phyloP scores from a whole-genome alignment of 2,113 vertebrate species.

The Hippolais icterina region DNA sequence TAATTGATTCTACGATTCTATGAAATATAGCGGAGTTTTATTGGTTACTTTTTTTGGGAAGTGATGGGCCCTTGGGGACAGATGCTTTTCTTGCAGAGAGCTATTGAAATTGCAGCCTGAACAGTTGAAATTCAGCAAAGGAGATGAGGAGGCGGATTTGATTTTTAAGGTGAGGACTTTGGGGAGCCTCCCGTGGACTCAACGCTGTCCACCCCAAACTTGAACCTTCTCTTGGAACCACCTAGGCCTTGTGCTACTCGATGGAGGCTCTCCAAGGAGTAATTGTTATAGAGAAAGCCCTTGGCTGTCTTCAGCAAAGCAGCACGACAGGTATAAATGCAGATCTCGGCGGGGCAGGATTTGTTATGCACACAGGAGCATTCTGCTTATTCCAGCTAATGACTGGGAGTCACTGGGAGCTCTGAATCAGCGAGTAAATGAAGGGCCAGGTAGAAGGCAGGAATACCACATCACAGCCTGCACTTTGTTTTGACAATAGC shows the following conservation, averaged over 20 bases:
- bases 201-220: neutral
- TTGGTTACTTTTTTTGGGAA: neutral
- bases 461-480: conserved; percentile 45
- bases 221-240: neutral
- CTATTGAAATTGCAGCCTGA: neutral
- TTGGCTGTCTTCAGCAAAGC: neutral
- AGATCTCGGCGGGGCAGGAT: neutral
- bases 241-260: neutral
- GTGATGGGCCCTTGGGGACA: neutral
- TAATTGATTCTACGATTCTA: neutral
- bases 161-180: neutral
- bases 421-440: conserved; percentile 49
- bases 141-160: neutral
- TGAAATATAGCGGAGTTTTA: neutral
- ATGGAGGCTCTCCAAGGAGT: neutral
- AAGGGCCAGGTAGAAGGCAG: conserved; percentile 17
- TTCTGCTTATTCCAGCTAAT: neutral
- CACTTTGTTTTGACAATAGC: conserved; percentile 58
- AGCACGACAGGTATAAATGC: neutral
- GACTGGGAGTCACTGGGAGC: conserved; percentile 10
- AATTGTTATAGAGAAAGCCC: neutral
- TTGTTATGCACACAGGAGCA: conserved; percentile 34
- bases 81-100: neutral
- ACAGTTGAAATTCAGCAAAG: neutral
- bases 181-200: neutral